phyloP scores from a whole-genome alignment of 2,797 vertebrate species.

The Potorous gilbertii region DNA sequence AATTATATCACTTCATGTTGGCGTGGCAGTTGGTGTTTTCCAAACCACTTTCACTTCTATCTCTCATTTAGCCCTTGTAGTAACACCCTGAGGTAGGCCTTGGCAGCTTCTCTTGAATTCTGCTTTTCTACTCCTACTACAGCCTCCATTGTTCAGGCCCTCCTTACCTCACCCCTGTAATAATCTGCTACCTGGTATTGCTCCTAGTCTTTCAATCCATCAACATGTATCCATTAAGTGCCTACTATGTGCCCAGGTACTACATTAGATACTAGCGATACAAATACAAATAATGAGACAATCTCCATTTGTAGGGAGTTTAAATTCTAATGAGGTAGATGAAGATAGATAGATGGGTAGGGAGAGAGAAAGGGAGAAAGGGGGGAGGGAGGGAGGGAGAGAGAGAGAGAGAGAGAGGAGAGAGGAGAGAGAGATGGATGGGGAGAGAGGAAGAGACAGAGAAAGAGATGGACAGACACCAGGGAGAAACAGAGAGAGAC shows the following conservation, averaged over 20 bases:
- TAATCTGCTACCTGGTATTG: not conserved
- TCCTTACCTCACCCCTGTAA: not conserved
- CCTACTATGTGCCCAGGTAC: not conserved
- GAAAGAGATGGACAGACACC: too few relatives aligned
- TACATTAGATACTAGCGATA: not conserved
- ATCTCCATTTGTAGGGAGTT: not conserved
- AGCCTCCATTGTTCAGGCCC: not conserved
- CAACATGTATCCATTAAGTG: not conserved
- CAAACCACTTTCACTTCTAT: not conserved
- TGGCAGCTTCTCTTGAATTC: not conserved
- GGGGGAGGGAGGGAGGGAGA: too few relatives aligned
- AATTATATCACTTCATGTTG: constrained; percentile 18
- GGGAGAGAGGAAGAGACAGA: too few relatives aligned
- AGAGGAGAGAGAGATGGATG: too few relatives aligned
- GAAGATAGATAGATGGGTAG: not conserved
- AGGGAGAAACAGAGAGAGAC: not conserved
- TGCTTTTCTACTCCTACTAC: not conserved
- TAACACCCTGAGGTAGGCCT: not conserved
- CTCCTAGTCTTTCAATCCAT: not conserved
- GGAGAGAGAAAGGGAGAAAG: too few relatives aligned
- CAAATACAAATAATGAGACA: not conserved
- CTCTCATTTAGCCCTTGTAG: not conserved
- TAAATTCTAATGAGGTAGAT: not conserved
- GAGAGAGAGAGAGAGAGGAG: too few relatives aligned
- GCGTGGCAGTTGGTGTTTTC: not conserved